Evolutionary conservation across 1,140 invertebrate genomes (phyloP).

Genomic region (Bombus balteatus): DNA sequence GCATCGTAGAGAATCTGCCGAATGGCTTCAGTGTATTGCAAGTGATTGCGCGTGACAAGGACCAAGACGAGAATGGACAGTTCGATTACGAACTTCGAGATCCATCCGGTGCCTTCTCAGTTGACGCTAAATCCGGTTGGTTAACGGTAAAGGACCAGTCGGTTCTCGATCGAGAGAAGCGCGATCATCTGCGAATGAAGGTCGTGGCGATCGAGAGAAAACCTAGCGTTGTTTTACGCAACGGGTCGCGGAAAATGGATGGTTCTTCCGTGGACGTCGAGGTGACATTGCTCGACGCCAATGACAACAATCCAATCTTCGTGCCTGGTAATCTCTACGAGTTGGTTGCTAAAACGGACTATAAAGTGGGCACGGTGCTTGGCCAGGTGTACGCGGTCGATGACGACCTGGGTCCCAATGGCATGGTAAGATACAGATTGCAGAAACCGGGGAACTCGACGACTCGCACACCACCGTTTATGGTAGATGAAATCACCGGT

Average conservation of each 20-base stretch:
- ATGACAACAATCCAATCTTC: conserved; percentile 94
- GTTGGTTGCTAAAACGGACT: conserved; percentile 87
- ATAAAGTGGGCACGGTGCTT: conserved; percentile 86
- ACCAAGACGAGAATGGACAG: conserved; percentile 92
- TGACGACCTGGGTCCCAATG: conserved; percentile 91
- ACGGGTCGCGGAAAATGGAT: conserved; percentile 61
- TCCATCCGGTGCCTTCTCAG: conserved; percentile 88
- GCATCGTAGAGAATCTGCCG: conserved; percentile 94
- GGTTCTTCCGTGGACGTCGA: conserved; percentile 88
- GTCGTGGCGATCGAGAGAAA: conserved; percentile 90
- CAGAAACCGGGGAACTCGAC: conserved; percentile 88
- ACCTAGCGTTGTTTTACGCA: conserved; percentile 83
- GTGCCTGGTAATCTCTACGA: conserved; percentile 91
- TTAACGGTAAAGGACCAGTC: conserved; percentile 91
- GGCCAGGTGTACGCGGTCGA: conserved; percentile 91
- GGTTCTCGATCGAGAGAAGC: conserved; percentile 90
- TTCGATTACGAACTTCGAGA: conserved; percentile 92
- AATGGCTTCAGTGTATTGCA: conserved; percentile 89
- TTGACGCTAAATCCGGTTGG: conserved; percentile 92
- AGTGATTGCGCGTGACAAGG: conserved; percentile 88
- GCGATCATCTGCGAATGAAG: conserved; percentile 87
- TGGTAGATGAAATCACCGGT: conserved; percentile 88
- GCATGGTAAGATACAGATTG: conserved; percentile 89
- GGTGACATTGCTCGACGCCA: conserved; percentile 91
- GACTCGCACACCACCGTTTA: conserved; percentile 87